Conservation (phyloP, 2,888 invertebrate species). For the Drosophila eohydei region DNA sequence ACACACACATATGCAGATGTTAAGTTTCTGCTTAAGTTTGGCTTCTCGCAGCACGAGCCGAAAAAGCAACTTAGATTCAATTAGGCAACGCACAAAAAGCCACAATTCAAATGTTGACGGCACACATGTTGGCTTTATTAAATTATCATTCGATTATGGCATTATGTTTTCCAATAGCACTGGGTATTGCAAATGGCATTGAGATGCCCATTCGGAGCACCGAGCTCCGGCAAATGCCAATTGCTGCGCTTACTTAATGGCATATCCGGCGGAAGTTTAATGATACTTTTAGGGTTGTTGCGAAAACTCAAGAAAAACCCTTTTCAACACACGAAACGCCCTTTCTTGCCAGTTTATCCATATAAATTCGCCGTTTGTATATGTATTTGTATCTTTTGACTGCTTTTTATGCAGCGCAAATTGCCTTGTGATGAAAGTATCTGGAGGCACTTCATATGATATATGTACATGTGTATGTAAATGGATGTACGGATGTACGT, state of each 20-base stretch:
- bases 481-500: neutral
- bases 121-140: slow-evolving; percentile 72
- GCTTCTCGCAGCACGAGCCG: slow-evolving; percentile 29
- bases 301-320: slow-evolving; percentile 27
- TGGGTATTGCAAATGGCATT: slow-evolving; percentile 21
- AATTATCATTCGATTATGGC: slow-evolving; percentile 81
- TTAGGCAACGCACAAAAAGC: slow-evolving; percentile 56
- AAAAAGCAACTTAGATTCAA: slow-evolving; percentile 65
- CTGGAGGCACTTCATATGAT: slow-evolving; percentile 43
- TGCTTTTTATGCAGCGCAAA: slow-evolving; percentile 60
- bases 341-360: slow-evolving; percentile 49
- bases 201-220: slow-evolving; percentile 1
- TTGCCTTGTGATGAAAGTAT: slow-evolving; percentile 72
- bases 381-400: neutral
- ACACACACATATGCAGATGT: slow-evolving; percentile 44
- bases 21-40: slow-evolving; percentile 31
- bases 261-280: slow-evolving; percentile 77
- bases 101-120: slow-evolving; percentile 80
- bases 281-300: slow-evolving; percentile 58
- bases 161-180: slow-evolving; percentile 71
- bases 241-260: slow-evolving; percentile 57
- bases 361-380: slow-evolving; percentile 14
- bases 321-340: slow-evolving; percentile 30
- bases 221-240: slow-evolving; percentile 28
- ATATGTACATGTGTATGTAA: slow-evolving; percentile 10